Percentiles rank a stretch among this genome's conserved stretches.
Conservation (phyloP, 2,113 vertebrate species). For the Crocuta crocuta region DNA sequence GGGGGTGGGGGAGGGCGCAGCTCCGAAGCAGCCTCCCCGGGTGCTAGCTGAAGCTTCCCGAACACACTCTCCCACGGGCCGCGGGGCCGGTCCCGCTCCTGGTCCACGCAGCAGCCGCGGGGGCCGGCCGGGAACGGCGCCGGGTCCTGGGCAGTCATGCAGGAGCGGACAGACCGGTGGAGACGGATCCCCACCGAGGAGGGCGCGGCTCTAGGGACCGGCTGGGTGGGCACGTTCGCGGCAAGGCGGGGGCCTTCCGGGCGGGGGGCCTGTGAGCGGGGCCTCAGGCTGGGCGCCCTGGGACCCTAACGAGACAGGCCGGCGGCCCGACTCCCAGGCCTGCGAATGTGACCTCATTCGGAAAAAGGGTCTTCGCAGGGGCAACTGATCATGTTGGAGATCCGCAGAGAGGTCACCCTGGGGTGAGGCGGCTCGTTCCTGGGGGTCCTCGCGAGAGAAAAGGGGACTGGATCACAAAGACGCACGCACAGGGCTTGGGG, state of each 20-base stretch:
- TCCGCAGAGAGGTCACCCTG: neutral
- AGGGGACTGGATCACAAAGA: neutral
- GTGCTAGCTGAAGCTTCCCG: neutral
- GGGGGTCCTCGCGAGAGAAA: neutral
- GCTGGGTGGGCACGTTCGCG: neutral
- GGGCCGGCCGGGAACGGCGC: neutral
- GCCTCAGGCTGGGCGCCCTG: neutral
- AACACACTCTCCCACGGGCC: neutral
- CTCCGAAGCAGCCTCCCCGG: too few species aligned
- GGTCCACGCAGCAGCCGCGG: rapidly evolving
- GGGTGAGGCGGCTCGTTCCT: too few species aligned
- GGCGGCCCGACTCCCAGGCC: neutral
- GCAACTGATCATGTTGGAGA: neutral
- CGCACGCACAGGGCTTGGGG: neutral
- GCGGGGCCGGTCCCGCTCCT: rapidly evolving
- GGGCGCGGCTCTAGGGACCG: neutral
- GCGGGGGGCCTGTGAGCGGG: too few species aligned
- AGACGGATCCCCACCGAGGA: neutral
- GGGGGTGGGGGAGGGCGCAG: neutral
- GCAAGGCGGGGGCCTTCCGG: neutral
- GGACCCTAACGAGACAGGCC: neutral
- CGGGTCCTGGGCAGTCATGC: neutral
- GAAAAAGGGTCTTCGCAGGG: neutral
- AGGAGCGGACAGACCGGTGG: neutral
- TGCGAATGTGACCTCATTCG: neutral